Evolutionary conservation across 2,797 vertebrate genomes (phyloP), one percentile per base, ranked within the genome.

Genomic region (Discoglossus pictus): DNA sequence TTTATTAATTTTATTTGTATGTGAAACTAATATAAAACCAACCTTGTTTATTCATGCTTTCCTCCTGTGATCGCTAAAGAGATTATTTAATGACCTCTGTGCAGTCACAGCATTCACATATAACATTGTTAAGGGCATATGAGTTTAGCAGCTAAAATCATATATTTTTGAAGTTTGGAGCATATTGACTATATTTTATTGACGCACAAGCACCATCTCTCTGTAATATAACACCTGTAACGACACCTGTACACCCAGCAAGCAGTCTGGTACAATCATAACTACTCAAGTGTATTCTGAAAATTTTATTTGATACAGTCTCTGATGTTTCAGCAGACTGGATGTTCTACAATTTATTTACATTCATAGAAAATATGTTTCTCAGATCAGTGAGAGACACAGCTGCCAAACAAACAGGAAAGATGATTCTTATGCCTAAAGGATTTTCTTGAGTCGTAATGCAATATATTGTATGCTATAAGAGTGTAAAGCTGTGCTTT

Each of bases 401-500:
- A 67, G 46, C 44, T 67, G 55, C 54, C 46, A 67, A 58, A 34
- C 43, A 42, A 51, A 59, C 55, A 51, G 38, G 39, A 65, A 54
- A 58, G 35, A 66, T 40, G 17, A 66, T 39, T 58, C 6, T 7
- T 47, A 56, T 47, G 43, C 42, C 23, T 66, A 21, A 48, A 58
- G 64, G 53, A 58, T 58, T 40, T 48, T 53, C 43, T 58, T 13
- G 10, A 65, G 40, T 51, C 23, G 40, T 51, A 51, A 35, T 38
- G 15, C 31, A 61, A 61, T 48, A 61, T 61, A 47, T 20, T 61
- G 47, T 61, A 48, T 62, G 21, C 15, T 62, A n/a, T n/a, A n/a
- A n/a, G n/a, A n/a, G n/a, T n/a, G 24, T 34, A 10, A 40, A 40
- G 39, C 39, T n/a, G 16, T 40, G 16, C 39, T 31, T n/a, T 52